phyloP scores from a whole-genome alignment of 2,797 vertebrate genomes.

The Megalops cyprinoides region DNA sequence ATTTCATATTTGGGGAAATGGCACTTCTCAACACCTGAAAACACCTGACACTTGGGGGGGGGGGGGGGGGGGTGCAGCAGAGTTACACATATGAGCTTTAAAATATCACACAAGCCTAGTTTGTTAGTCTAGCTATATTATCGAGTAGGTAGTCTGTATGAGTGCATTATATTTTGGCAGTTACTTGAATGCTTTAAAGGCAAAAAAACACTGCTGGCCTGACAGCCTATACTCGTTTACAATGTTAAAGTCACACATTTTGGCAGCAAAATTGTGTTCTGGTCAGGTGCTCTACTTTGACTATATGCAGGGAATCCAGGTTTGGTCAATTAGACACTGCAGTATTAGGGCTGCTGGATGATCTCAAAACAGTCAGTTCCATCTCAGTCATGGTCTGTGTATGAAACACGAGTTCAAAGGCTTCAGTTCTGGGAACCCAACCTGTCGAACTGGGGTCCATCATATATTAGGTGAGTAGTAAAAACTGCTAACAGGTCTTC shows the following conservation, averaged over 20 bases:
- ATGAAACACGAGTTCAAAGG: neutral
- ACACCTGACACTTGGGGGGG: too few species aligned
- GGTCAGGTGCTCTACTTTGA: neutral
- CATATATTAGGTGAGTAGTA: conserved; percentile 13
- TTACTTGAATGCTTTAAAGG: neutral
- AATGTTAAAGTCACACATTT: neutral
- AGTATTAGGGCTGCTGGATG: neutral
- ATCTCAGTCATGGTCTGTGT: conserved; percentile 1
- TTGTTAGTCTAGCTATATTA: neutral
- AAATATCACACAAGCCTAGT: too few species aligned
- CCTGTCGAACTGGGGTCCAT: neutral
- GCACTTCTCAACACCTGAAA: neutral
- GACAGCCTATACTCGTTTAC: neutral
- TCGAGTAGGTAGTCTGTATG: too few species aligned
- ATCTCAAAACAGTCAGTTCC: neutral
- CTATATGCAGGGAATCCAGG: neutral
- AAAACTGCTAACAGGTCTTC: neutral
- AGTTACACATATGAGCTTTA: too few species aligned
- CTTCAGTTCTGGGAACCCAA: neutral
- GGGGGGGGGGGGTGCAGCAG: neutral
- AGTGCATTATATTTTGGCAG: too few species aligned
- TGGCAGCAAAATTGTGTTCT: neutral
- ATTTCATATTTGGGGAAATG: neutral
- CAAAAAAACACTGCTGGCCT: neutral
- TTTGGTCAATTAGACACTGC: neutral